phyloP scores from a whole-genome alignment of 2,113 vertebrate genomes.

The Mustela lutreola region DNA sequence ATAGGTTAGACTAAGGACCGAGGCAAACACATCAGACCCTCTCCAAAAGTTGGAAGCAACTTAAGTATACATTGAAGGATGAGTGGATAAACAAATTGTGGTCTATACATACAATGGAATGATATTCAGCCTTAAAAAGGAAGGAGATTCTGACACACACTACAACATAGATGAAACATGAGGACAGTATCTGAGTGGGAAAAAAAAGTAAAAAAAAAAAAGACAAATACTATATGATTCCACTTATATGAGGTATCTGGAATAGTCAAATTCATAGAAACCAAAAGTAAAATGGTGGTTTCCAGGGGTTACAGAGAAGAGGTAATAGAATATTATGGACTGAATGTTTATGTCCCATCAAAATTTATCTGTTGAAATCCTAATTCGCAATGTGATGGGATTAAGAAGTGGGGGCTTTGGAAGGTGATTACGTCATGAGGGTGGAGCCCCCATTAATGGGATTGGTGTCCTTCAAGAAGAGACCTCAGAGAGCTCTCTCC shows the following conservation, averaged over 20 bases:
- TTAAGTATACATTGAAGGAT: background rate
- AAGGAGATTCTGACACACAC: background rate
- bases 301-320: background rate
- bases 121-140: background rate
- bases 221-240: background rate
- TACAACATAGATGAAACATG: background rate
- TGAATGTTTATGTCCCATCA: background rate
- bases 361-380: background rate
- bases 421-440: background rate
- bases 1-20: background rate
- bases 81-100: background rate
- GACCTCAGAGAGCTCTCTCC: background rate
- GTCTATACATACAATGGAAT: background rate
- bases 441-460: background rate
- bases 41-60: background rate
- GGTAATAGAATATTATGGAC: background rate
- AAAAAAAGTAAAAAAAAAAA: background rate
- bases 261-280: background rate
- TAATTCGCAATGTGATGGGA: background rate
- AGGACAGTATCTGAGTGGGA: background rate
- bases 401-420: background rate
- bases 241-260: background rate
- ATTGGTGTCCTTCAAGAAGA: background rate
- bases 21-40: background rate
- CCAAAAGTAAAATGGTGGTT: background rate